These are phyloP conservation scores for Nymphicus hollandicus DNA, from an alignment of 2,113 vertebrate species.

Conservation along the genomic window DNA sequence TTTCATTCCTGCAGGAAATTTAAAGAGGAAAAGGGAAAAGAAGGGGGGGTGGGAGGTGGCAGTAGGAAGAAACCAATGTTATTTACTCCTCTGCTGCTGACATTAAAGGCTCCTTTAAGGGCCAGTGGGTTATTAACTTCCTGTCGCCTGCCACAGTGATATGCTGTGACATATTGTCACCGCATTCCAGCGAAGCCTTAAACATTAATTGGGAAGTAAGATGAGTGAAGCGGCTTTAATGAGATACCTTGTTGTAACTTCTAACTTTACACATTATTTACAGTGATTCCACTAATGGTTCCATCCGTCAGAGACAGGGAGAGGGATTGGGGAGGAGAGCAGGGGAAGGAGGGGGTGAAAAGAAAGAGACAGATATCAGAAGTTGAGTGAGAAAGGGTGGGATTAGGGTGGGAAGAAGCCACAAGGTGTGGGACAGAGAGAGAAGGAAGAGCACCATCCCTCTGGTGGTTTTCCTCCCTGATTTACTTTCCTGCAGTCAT, in stretches of 20 bases:
- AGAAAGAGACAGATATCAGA: not conserved
- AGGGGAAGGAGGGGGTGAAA: not conserved
- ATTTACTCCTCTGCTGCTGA: constrained; percentile 66
- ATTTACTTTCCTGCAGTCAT: not conserved
- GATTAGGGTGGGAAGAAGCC: not conserved
- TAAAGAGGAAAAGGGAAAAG: not conserved
- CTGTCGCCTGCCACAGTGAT: constrained; percentile 59
- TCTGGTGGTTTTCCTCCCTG: not conserved
- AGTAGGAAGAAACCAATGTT: not conserved
- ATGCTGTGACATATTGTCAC: constrained; percentile 76
- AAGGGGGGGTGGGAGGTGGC: not conserved
- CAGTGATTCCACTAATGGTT: constrained; percentile 83
- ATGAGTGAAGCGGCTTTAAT: constrained; percentile 79
- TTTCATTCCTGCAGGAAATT: constrained; percentile 44
- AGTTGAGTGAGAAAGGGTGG: not conserved
- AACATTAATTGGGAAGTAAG: constrained; percentile 84
- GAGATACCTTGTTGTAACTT: constrained; percentile 85
- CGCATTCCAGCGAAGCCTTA: constrained; percentile 68
- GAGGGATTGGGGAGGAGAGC: not conserved
- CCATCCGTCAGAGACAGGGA: constrained; percentile 76
- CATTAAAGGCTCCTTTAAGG: constrained; percentile 65
- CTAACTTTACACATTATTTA: constrained; percentile 81
- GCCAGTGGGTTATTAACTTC: constrained; percentile 73
- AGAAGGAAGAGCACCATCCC: not conserved
- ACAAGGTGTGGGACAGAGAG: not conserved